Conservation (phyloP, 2,888 invertebrate species). For the Penaeus monodon region DNA sequence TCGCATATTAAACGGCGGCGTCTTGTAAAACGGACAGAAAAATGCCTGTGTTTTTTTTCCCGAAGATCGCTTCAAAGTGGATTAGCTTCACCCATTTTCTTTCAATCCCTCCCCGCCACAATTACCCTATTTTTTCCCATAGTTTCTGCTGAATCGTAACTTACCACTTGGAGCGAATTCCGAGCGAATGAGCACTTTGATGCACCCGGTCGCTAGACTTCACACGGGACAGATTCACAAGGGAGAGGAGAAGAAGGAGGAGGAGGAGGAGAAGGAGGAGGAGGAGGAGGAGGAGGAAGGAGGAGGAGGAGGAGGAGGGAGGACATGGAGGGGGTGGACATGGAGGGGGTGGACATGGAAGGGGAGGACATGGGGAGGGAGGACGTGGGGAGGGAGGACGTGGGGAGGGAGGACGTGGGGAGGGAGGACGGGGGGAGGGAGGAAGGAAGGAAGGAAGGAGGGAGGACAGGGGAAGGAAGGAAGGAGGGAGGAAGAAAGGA, state of each 20-base stretch:
- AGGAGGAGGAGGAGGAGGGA: background rate
- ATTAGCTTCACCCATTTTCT: background rate
- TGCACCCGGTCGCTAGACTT: background rate
- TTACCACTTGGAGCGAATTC: slow-evolving; percentile 20
- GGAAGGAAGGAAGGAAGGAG: background rate
- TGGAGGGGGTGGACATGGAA: background rate
- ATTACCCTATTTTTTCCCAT: slow-evolving; percentile 16
- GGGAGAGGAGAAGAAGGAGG: background rate
- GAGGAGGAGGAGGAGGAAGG: background rate
- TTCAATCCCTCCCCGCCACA: slow-evolving; percentile 8
- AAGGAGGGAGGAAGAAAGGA: background rate
- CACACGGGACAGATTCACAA: background rate
- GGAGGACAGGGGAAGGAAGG: background rate
- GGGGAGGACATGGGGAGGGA: background rate
- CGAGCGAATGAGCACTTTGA: slow-evolving; percentile 28
- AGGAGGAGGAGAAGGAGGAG: background rate
- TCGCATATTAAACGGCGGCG: too few relatives aligned
- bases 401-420: too few relatives aligned
- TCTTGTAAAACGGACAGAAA: background rate
- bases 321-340: background rate
- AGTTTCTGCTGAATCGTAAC: slow-evolving; percentile 25
- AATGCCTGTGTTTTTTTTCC: background rate
- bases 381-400: background rate
- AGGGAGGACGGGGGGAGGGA: too few relatives aligned
- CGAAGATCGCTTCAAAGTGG: background rate